phyloP scores from a whole-genome alignment of 2,888 invertebrate species.

The Hydropsyche betteni region DNA sequence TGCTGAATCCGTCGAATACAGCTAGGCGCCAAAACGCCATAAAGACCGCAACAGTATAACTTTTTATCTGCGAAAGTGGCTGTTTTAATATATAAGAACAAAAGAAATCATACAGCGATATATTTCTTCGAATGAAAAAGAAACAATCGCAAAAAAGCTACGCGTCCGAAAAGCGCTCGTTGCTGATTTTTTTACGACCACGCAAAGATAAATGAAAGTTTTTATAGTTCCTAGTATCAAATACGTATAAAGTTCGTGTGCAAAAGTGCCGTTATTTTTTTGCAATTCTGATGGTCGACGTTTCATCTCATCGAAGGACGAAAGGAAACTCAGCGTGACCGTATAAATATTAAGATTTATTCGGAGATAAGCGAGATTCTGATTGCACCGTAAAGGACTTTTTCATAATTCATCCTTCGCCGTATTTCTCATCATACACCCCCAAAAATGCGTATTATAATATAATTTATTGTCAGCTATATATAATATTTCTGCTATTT shows the following conservation, averaged over 20 bases:
- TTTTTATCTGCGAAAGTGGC: too few species aligned
- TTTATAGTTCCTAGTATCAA: conserved; percentile 3
- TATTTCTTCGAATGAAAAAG: conserved; percentile 10
- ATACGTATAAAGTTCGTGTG: background rate
- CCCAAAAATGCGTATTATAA: conserved; percentile 6
- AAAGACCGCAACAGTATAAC: too few species aligned
- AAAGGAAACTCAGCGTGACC: conserved; percentile 9
- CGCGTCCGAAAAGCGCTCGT: conserved; percentile 7
- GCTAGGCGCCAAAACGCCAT: too few species aligned
- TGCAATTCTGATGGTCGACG: conserved; percentile 14
- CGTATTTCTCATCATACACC: background rate
- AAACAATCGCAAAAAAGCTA: background rate
- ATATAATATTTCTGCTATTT: background rate
- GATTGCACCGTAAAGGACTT: conserved; percentile 8
- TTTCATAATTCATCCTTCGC: background rate
- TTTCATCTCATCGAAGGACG: background rate
- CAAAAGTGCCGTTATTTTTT: conserved; percentile 7
- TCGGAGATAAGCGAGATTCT: background rate
- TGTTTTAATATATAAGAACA: background rate
- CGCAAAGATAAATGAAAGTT: conserved; percentile 16
- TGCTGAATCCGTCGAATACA: too few species aligned
- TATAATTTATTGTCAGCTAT: conserved; percentile 9
- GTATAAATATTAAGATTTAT: conserved; percentile 2
- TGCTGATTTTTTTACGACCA: conserved; percentile 16
- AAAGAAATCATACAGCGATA: background rate